Evolutionary conservation across 2,888 invertebrate genomes (phyloP).

Genomic region (Nemurella pictetii): DNA sequence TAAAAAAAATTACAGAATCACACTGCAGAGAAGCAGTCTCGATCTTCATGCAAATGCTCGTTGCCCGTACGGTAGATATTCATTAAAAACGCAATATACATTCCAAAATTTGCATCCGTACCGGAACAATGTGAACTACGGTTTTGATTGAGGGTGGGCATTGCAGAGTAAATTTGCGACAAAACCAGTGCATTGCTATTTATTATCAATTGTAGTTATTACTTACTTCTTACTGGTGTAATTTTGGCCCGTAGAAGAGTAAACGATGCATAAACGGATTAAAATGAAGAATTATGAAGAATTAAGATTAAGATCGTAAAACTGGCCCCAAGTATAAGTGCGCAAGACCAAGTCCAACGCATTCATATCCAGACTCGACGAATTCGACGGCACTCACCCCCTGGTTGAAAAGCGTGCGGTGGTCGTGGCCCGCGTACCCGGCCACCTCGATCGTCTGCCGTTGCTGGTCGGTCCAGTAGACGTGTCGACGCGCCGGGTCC

Average conservation of each 20-base stretch:
- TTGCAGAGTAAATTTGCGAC: too few relatives aligned
- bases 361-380: background rate
- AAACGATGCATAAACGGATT: background rate
- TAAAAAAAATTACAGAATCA: too few relatives aligned
- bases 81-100: background rate
- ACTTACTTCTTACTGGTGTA: too few relatives aligned
- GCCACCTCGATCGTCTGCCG: constrained; percentile 56
- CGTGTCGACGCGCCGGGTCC: constrained; percentile 59
- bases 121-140: background rate
- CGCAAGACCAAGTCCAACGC: background rate
- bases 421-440: constrained; percentile 46
- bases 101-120: background rate
- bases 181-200: too few relatives aligned
- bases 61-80: too few relatives aligned
- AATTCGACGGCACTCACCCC: constrained; percentile 33
- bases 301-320: background rate
- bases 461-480: constrained; percentile 78
- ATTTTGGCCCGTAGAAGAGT: too few relatives aligned
- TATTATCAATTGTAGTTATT: too few relatives aligned
- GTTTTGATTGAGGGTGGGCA: background rate
- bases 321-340: background rate
- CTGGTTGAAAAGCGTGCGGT: constrained; percentile 39
- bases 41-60: too few relatives aligned
- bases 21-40: too few relatives aligned
- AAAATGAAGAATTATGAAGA: background rate